Evolutionary conservation across 2,797 vertebrate species (phyloP).

Genomic region (Eptatretus atami): DNA sequence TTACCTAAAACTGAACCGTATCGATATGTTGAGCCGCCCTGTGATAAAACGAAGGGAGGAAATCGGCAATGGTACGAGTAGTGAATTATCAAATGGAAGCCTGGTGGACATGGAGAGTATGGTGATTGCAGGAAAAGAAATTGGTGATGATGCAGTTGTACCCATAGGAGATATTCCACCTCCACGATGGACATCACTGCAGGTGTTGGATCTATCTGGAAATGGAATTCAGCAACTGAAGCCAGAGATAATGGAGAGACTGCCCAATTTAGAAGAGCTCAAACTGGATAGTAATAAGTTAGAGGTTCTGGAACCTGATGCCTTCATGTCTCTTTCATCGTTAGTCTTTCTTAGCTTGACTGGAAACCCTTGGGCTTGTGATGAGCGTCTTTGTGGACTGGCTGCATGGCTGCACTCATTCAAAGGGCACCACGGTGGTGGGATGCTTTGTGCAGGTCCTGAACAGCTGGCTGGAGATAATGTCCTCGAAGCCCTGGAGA

Average conservation of each 20-base stretch:
- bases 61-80: too few relatives aligned
- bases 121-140: too few relatives aligned
- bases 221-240: not conserved
- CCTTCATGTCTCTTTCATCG: not conserved
- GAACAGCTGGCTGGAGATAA: not conserved
- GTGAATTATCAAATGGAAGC: too few relatives aligned
- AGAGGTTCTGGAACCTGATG: not conserved
- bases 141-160: too few relatives aligned
- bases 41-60: too few relatives aligned
- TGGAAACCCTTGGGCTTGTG: conserved; percentile 3
- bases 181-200: not conserved
- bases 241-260: not conserved
- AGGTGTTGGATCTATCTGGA: not conserved
- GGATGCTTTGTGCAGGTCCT: not conserved
- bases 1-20: not conserved
- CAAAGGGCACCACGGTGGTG: not conserved
- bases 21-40: not conserved
- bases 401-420: not conserved
- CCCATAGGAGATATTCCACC: not conserved
- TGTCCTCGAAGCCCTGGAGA: conserved; percentile 4
- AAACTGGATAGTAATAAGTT: not conserved
- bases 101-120: too few relatives aligned
- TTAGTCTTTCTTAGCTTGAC: not conserved
- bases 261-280: not conserved
- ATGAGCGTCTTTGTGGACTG: not conserved